Percentiles rank a stretch among this genome's conserved stretches.
Conservation (phyloP, 2,113 vertebrate species). For the Silurus asotus region DNA sequence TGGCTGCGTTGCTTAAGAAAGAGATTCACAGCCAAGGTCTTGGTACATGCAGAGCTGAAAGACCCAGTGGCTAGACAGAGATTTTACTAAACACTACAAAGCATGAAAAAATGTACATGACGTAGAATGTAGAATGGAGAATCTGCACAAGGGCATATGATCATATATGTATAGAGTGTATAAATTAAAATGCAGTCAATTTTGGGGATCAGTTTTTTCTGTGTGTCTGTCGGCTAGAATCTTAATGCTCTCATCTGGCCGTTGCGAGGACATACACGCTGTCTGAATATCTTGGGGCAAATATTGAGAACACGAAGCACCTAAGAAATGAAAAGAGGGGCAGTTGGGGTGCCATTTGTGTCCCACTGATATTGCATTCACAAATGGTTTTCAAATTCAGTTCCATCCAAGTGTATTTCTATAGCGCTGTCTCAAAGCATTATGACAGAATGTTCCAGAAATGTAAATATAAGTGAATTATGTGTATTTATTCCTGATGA, state of each 20-base stretch:
- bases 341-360: neutral
- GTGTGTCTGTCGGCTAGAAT: neutral
- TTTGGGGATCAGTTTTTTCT: too few relatives aligned
- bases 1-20: slow-evolving; percentile 11
- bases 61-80: neutral
- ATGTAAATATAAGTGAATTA: too few relatives aligned
- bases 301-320: neutral
- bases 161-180: neutral
- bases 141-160: neutral
- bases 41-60: neutral
- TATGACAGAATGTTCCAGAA: too few relatives aligned
- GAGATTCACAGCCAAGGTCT: neutral
- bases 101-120: neutral
- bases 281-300: neutral
- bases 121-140: too few relatives aligned
- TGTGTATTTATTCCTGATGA: too few relatives aligned
- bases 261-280: neutral
- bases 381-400: neutral
- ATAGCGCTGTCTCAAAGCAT: too few relatives aligned
- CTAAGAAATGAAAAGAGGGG: neutral
- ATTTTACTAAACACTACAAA: neutral
- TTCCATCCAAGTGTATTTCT: too few relatives aligned
- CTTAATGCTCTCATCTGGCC: neutral
- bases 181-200: too few relatives aligned
- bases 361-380: neutral